Evolutionary conservation across 2,113 vertebrate species (phyloP), one percentile per base, ranked within the genome.

Genomic region (Trematocara macrostoma): DNA sequence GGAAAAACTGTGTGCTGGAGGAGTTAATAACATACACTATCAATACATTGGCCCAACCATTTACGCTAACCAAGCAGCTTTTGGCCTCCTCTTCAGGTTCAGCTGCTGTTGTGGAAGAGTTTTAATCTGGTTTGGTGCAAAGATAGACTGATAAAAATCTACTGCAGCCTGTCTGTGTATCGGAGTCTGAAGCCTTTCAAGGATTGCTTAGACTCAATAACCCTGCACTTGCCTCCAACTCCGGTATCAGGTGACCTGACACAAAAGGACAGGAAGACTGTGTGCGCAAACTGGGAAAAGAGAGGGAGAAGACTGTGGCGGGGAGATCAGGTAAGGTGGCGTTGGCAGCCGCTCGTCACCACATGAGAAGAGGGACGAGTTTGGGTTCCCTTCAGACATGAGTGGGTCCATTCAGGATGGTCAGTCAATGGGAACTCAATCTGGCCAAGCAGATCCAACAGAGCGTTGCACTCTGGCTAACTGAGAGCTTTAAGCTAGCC

Each of bases 401-500:
- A 96, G 95, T 91, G 94, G 35, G 61, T 94, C 95, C 94, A 93
- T 96, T 96, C 96, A 96, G 90, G 81, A 93, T 88, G 95, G 89
- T 95, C 93, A 95, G 94, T 96, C 96, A 94, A 92, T 94, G 94
- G 97, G 96, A 97, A 97, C 95, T 88, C 84, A 95, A 97, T 93
- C 95, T 91, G 93, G 38, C 84, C 56, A 78, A 90, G 90, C 92
- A 90, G 85, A 91, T 87, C 89, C 89, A 91, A 81, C 92, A 82
- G 88, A 91, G 86, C 55, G 52, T 86, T 84, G 81, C 85, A 90
- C 93, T 88, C 82, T 87, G 79, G 90, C 91, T 94, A 84, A 88
- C 92, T 67, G 88, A 93, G 89, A 93, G 93, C 90, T 94, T 95
- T 92, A 92, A 94, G 87, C 83, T 91, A 80, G 86, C 93, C 93